These are phyloP conservation scores for Drosophila parvula DNA, from an alignment of 1,140 invertebrate species.

Conservation along the genomic window DNA sequence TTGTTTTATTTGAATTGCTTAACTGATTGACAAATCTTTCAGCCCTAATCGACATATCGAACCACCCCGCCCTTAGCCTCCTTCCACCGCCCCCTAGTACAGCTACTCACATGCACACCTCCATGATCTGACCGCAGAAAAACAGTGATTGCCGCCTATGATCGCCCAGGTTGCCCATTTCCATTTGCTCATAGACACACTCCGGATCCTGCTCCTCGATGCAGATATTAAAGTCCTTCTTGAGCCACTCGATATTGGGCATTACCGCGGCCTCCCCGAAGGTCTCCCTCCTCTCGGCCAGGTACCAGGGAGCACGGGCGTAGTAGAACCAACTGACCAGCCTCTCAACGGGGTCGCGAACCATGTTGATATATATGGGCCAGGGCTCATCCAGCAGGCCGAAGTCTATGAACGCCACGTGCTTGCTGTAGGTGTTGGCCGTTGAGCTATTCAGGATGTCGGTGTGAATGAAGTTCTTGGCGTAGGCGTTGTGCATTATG, in stretches of 20 bases:
- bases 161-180: conserved; percentile 92
- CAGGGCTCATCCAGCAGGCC: conserved; percentile 89
- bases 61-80: neutral
- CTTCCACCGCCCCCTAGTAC: neutral
- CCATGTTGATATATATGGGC: conserved; percentile 95
- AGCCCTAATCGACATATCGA: conserved; percentile 1
- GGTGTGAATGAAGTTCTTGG: conserved; percentile 86
- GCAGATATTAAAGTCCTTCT: conserved; percentile 95
- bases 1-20: neutral
- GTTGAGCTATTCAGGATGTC: conserved; percentile 85
- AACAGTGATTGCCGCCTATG: conserved; percentile 92
- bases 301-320: conserved; percentile 93
- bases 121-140: conserved; percentile 93
- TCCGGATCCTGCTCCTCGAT: conserved; percentile 92
- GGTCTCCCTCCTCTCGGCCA: conserved; percentile 92
- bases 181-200: conserved; percentile 91
- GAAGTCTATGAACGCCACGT: conserved; percentile 92
- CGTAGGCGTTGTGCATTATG: conserved; percentile 87
- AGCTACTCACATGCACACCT: conserved; percentile 90
- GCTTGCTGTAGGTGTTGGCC: conserved; percentile 89
- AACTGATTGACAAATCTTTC: no score
- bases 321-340: conserved; percentile 95
- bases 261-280: conserved; percentile 92
- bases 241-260: conserved; percentile 92
- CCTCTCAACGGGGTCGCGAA: conserved; percentile 93